Base-by-base conservation (phyloP, 2,113 vertebrate genomes). In the Colius striatus region DNA sequence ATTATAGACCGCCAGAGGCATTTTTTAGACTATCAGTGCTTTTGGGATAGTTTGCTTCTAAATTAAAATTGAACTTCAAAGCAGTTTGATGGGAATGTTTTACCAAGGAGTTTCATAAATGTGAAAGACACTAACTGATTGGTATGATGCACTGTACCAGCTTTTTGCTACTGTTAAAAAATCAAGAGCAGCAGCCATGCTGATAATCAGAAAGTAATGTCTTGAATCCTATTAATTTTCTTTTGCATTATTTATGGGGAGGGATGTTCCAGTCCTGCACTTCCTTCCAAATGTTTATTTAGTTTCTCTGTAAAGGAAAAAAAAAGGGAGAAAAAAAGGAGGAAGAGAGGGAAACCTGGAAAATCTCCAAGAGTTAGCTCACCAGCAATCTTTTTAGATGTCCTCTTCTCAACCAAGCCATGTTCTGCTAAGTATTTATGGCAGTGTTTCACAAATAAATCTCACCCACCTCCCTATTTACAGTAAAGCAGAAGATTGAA, bases 41-140 rank as follows among this genome's bases (percentile, higher is more conserved):
- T 87, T 76, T 92, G 96, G 95, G 96, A 89, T 91, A 86, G 86
- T 97, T 97, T 95, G 96, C 95, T 90, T 97, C 91, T 96, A 96
- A 98, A 98, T 97, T 97, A 97, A 98, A 98, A 97, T 72, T 51
- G 94, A 97, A 92, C 97, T 97, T 98, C 97, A 97, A 96, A 97
- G 97, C 68, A 3, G 62, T 89, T 91, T 71, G 94, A 90, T 84
- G 94, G 94, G 81, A 89, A 82, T 92, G 72, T 60, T 70, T 96
- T 97, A 96, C 95, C 91, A 95, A 97, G 92, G 94, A 96, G 22
- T 84, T 85, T 94, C 29, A 77, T 82, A 54, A 80, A 79, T 13
- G 91, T 92, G 94, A 90, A 86, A 92, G 95, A 84, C 88, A 79
- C 83, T 68, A 85, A 83, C 73, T 96, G 94, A 98, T 97, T 88